Percentiles rank a stretch among this genome's conserved stretches.
phyloP scores from a whole-genome alignment of 2,888 invertebrate species.

The Zaprionus bogoriensis region DNA sequence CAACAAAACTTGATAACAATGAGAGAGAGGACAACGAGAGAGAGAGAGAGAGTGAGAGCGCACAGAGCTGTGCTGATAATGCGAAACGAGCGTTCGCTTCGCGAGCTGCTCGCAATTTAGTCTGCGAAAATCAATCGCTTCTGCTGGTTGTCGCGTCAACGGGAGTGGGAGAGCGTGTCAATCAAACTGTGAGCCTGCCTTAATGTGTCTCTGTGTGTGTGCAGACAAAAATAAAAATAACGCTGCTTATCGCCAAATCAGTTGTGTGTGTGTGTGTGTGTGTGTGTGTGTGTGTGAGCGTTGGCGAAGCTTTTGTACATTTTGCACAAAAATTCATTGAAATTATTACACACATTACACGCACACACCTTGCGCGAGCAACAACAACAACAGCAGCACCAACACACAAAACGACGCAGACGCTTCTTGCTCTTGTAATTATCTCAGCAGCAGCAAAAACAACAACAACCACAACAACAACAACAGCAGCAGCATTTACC shows the following conservation, averaged over 20 bases:
- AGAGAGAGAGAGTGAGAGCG: slow-evolving; percentile 7
- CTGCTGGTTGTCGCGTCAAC: slow-evolving; percentile 51
- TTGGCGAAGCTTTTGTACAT: slow-evolving; percentile 47
- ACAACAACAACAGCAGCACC: not conserved
- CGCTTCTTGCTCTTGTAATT: slow-evolving; percentile 65
- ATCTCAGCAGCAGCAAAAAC: slow-evolving; percentile 26
- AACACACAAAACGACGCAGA: slow-evolving; percentile 50
- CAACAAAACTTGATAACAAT: slow-evolving; percentile 58
- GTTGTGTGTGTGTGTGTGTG: slow-evolving; percentile 33
- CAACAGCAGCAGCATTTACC: slow-evolving; percentile 58
- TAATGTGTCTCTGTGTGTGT: slow-evolving; percentile 27
- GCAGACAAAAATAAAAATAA: slow-evolving; percentile 49
- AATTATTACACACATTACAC: slow-evolving; percentile 45
- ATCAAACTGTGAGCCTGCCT: slow-evolving; percentile 59
- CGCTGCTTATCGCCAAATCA: slow-evolving; percentile 70
- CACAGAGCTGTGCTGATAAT: slow-evolving; percentile 66
- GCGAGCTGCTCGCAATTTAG: slow-evolving; percentile 59
- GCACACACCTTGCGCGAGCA: slow-evolving; percentile 1
- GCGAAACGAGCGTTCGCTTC: slow-evolving; percentile 36
- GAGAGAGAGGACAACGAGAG: slow-evolving; percentile 21
- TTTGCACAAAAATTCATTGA: slow-evolving; percentile 48
- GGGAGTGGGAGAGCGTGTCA: slow-evolving; percentile 32
- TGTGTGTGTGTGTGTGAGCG: slow-evolving; percentile 3
- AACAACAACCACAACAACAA: slow-evolving; percentile 22
- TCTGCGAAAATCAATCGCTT: slow-evolving; percentile 78